These are phyloP conservation scores for Cataglyphis cursor DNA, from an alignment of 2,888 invertebrate species.

Conservation along the genomic window DNA sequence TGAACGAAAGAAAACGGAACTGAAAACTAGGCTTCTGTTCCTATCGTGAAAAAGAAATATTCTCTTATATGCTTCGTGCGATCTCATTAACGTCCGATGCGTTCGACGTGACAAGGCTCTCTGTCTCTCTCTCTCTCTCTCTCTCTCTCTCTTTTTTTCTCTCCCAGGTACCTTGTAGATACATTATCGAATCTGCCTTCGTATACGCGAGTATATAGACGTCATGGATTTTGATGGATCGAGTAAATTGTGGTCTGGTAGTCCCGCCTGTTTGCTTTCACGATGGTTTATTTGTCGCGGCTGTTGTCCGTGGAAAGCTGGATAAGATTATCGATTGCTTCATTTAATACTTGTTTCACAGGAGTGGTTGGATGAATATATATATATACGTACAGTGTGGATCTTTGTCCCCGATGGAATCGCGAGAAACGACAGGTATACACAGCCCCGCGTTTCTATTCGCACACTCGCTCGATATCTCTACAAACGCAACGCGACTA, in stretches of 20 bases:
- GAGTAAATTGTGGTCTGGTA: slow-evolving; percentile 53
- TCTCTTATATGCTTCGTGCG: background rate
- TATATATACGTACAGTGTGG: background rate
- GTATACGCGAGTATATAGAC: slow-evolving; percentile 47
- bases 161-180: slow-evolving; percentile 29
- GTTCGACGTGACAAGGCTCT: slow-evolving; percentile 20
- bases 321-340: slow-evolving; percentile 48
- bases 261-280: slow-evolving; percentile 41
- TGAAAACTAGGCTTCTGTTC: background rate
- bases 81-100: slow-evolving; percentile 48
- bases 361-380: background rate
- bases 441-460: background rate
- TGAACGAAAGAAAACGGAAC: background rate
- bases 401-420: background rate
- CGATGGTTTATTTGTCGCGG: slow-evolving; percentile 52
- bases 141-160: background rate
- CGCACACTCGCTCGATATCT: background rate
- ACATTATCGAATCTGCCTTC: slow-evolving; percentile 45
- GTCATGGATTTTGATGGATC: slow-evolving; percentile 57
- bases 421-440: background rate
- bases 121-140: background rate
- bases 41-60: background rate
- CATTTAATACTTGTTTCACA: slow-evolving; percentile 43
- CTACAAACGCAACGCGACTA: background rate
- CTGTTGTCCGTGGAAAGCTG: slow-evolving; percentile 25